These are phyloP conservation scores for Sebastes cheni DNA, from an alignment of 2,797 vertebrate species.

Conservation along the genomic window DNA sequence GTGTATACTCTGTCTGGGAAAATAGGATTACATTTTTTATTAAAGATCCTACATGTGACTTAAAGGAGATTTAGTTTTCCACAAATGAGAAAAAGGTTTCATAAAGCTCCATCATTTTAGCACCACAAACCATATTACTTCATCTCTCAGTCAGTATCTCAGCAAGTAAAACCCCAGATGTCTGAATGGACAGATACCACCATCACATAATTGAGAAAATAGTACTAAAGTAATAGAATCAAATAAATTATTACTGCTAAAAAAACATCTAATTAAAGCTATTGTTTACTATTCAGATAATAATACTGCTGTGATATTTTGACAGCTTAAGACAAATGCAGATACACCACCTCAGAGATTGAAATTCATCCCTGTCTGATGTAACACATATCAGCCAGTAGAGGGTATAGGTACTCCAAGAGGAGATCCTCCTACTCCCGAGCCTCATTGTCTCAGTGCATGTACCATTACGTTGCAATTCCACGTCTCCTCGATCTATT, in stretches of 20 bases:
- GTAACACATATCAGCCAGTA: constrained; percentile 82
- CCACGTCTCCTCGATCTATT: neutral
- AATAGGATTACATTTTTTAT: neutral
- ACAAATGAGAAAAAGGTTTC: neutral
- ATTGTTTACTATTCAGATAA: neutral
- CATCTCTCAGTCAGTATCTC: neutral
- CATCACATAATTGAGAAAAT: neutral
- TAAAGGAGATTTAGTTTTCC: neutral
- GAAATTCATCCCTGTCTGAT: constrained; percentile 22
- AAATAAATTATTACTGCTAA: neutral
- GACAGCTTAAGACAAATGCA: neutral
- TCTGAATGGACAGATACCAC: neutral
- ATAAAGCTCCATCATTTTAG: neutral
- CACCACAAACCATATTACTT: neutral
- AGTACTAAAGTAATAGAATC: neutral
- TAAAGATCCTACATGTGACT: neutral
- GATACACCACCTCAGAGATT: neutral
- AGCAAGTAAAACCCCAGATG: neutral
- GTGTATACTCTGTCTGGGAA: neutral
- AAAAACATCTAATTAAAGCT: neutral
- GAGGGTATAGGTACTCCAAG: constrained; percentile 86
- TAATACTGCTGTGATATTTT: neutral
- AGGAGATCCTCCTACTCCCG: constrained; percentile 29
- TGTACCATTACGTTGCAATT: neutral
- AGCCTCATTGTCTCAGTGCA: constrained; percentile 15